Base-by-base conservation (phyloP, 2,888 invertebrate species). In the Melieria crassipennis region DNA sequence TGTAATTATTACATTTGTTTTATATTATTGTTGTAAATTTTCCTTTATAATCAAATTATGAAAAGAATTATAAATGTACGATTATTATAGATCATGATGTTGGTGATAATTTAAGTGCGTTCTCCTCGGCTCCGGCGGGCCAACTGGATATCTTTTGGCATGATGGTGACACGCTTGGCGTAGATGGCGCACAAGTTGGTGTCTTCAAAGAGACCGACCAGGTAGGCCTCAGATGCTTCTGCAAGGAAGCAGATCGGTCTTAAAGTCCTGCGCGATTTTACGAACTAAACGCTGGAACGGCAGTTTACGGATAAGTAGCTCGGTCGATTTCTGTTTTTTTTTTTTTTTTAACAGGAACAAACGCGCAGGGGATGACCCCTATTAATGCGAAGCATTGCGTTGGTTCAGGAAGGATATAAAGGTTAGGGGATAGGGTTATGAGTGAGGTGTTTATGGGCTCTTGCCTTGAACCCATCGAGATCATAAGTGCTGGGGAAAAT, bases 181-280 rank as follows among this genome's bases (percentile, higher is more conserved):
- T 98, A 98, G 87, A 98, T 97, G 79, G 97, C 97, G 89, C 97
- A 97, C 91, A 98, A 91, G 89, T 98, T 98, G 79, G 98, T 98
- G 89, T 98, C 98, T 90, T 98, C 98, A 88, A 98, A 98, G 73
- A 98, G 89, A 78, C 98, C 97, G 72, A 97, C 97, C 78, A 97
- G 89, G 91, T 97, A 97, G 16, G 97, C 83, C 73, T 84, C 84
- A 9, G 84, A 84, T n/a, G 84, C 84, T 79, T 84, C 91, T 95
- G 90, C 62, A 97, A 89, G 78, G 97, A 88, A 97, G 94, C 80
- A 97, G 89, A 88, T 97, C 97, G 79, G 97, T 97, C 88, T 97
- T 97, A 92, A 97, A 97, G 87, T 98, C 97, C 85, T 97, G 97
- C 3, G 97, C 97, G 83, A 97, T 97, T 92, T 97, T 97, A 91